A percentile compares a stretch with the other conserved stretches of the same genome.
phyloP scores from a whole-genome alignment of 1,140 invertebrate genomes.

The Pristionchus pacificus region DNA sequence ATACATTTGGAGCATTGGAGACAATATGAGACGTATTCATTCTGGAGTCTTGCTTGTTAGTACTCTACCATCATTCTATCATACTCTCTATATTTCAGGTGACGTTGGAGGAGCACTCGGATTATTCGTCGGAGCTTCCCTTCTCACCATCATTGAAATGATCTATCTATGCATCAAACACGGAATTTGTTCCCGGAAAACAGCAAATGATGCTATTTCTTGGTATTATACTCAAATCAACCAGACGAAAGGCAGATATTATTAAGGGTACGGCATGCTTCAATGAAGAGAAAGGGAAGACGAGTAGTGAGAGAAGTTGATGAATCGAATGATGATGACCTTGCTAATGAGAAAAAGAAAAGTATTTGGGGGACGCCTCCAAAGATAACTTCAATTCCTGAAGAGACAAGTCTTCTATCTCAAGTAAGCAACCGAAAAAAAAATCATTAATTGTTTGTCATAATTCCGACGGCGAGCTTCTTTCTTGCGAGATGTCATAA shows the following conservation, averaged over 20 bases:
- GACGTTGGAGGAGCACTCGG: conserved; percentile 54
- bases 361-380: too few species aligned
- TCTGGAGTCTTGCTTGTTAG: conserved; percentile 51
- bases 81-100: conserved; percentile 40
- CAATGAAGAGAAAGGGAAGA: neutral
- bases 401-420: too few species aligned
- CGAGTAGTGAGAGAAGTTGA: neutral
- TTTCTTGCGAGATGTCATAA: too few species aligned
- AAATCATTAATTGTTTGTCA: too few species aligned
- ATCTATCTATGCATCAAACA: conserved; percentile 40
- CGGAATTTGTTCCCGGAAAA: conserved; percentile 16
- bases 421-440: too few species aligned
- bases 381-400: too few species aligned
- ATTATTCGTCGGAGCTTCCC: conserved; percentile 47
- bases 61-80: too few species aligned
- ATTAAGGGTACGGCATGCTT: neutral
- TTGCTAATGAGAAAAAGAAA: too few species aligned
- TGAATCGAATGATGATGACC: too few species aligned
- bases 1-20: conserved; percentile 55
- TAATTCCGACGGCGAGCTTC: too few species aligned
- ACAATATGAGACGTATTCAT: conserved; percentile 53
- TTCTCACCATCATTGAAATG: conserved; percentile 54
- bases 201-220: neutral
- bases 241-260: too few species aligned
- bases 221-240: too few species aligned